A percentile compares a stretch with the other conserved stretches of the same genome.
phyloP scores from a whole-genome alignment of 1,140 invertebrate species.

The Drosophila virilis region DNA sequence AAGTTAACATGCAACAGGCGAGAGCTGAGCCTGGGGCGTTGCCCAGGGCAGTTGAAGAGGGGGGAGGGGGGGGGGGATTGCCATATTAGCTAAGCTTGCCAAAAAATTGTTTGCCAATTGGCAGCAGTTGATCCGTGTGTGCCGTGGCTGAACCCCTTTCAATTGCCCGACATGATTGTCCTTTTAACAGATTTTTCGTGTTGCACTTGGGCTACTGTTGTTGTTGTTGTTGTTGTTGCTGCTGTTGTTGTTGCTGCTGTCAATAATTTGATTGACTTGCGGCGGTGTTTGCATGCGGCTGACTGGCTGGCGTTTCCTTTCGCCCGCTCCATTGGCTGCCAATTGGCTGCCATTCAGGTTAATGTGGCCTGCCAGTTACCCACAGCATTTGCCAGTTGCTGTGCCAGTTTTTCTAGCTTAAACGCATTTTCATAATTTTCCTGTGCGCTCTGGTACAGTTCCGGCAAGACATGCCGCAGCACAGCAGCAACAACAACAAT shows the following conservation, averaged over 20 bases:
- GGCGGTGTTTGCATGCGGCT: conserved; percentile 70
- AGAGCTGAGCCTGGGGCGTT: conserved; percentile 22
- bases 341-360: conserved; percentile 74
- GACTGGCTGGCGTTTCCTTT: conserved; percentile 50
- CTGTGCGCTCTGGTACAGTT: conserved; percentile 59
- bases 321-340: conserved; percentile 59
- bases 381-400: conserved; percentile 42
- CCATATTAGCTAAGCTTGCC: conserved; percentile 52
- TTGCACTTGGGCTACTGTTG: conserved; percentile 45
- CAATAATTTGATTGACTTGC: conserved; percentile 79
- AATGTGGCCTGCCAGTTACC: conserved; percentile 68
- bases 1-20: conserved; percentile 71
- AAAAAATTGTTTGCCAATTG: conserved; percentile 39
- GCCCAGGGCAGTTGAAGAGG: not conserved
- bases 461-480: conserved; percentile 47
- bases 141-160: conserved; percentile 47
- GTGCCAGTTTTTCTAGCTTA: conserved; percentile 73
- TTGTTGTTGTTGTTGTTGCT: conserved; percentile 17
- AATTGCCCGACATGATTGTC: conserved; percentile 73
- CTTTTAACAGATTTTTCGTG: conserved; percentile 76
- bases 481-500: not conserved
- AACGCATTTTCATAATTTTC: conserved; percentile 80
- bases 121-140: not conserved
- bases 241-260: conserved; percentile 40
- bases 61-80: not conserved